Percentiles rank a stretch among this genome's conserved stretches.
These are phyloP conservation scores for Columba janthina DNA, from an alignment of 2,113 vertebrate genomes.

Conservation along the genomic window DNA sequence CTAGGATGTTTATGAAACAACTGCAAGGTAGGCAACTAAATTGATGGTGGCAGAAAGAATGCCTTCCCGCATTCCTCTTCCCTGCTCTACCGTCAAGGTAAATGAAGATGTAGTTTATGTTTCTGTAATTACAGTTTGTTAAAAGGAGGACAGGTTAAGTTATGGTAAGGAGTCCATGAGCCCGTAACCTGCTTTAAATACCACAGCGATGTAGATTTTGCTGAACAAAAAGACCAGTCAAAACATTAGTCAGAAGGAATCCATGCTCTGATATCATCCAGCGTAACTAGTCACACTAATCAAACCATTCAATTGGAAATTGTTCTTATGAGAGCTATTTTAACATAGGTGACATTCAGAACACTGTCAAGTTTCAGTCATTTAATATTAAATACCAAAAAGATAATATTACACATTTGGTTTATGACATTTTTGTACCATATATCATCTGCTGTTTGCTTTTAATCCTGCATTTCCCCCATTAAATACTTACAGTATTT, in stretches of 20 bases:
- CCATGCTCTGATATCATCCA: background rate
- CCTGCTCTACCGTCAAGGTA: background rate
- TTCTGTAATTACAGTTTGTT: constrained; percentile 52
- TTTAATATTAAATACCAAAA: background rate
- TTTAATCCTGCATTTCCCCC: constrained; percentile 28
- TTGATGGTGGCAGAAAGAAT: background rate
- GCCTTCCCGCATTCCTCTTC: constrained; percentile 38
- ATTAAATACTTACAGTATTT: constrained; percentile 43
- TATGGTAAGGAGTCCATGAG: background rate
- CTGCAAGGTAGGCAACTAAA: background rate
- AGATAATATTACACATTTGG: background rate
- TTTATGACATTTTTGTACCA: background rate
- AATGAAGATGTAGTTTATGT: constrained; percentile 28
- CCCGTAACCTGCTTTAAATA: constrained; percentile 11
- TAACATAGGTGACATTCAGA: background rate
- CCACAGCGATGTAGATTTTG: background rate
- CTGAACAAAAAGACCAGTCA: background rate
- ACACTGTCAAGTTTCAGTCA: background rate
- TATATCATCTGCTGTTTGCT: background rate
- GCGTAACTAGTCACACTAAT: background rate
- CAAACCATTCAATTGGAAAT: background rate
- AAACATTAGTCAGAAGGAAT: background rate
- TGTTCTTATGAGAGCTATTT: background rate
- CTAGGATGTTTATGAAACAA: constrained; percentile 56
- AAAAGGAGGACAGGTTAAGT: constrained; percentile 14